Evolutionary conservation across 2,888 invertebrate genomes (phyloP).

Genomic region (Sarcophaga variegata): DNA sequence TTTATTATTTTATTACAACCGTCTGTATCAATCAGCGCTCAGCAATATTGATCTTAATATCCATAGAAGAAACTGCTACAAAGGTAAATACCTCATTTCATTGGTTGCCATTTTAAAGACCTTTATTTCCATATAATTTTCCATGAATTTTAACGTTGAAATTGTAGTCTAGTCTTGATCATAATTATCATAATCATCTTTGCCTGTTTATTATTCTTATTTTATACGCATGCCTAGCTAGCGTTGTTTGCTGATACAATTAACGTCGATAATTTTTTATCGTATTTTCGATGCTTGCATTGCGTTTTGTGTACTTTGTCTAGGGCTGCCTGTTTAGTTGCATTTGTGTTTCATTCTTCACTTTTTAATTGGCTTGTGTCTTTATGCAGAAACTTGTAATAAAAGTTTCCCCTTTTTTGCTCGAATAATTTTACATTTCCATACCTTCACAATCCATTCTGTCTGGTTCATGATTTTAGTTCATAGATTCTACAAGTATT

Average conservation of each 20-base stretch:
- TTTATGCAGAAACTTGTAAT: constrained; percentile 44
- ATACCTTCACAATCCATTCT: background rate
- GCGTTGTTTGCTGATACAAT: constrained; percentile 13
- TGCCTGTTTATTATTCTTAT: constrained; percentile 8
- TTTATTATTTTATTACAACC: no score
- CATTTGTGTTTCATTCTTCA: background rate
- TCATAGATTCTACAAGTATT: no score
- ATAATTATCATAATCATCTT: constrained; percentile 32
- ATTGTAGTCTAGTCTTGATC: constrained; percentile 18
- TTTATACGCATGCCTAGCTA: constrained; percentile 26
- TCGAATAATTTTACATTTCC: constrained; percentile 7
- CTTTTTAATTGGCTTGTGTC: constrained; percentile 13
- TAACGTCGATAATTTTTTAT: constrained; percentile 42
- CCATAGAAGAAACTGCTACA: no score
- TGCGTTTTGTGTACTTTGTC: constrained; percentile 10
- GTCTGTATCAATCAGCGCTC: no score
- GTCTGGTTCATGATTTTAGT: background rate
- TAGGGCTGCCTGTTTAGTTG: constrained; percentile 14
- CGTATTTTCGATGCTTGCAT: constrained; percentile 44
- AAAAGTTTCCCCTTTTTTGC: constrained; percentile 26
- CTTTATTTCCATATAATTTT: constrained; percentile 53
- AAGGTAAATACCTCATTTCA: no score
- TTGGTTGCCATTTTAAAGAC: background rate
- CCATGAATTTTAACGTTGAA: background rate
- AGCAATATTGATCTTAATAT: no score